A percentile compares a stretch with the other conserved stretches of the same genome.
phyloP scores from a whole-genome alignment of 2,113 vertebrate species.

The Myocastor coypus region DNA sequence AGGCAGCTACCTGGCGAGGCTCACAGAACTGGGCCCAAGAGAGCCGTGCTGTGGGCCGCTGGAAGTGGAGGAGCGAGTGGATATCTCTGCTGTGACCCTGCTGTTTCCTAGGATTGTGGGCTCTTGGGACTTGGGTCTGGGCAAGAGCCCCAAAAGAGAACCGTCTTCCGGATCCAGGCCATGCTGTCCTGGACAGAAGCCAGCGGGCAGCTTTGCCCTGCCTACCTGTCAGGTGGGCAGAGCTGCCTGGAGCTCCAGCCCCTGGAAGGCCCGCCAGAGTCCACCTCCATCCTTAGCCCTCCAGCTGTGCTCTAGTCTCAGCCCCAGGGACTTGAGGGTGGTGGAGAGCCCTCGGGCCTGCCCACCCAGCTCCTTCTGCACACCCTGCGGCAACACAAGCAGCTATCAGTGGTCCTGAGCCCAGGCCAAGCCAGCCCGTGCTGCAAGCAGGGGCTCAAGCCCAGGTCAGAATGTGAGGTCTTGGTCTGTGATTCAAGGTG shows the following conservation, averaged over 20 bases:
- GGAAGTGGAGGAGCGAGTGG: constrained; percentile 48
- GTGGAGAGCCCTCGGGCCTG: constrained; percentile 63
- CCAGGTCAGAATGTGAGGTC: constrained; percentile 87
- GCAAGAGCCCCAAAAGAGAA: constrained; percentile 23
- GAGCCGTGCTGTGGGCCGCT: constrained; percentile 6
- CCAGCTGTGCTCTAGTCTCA: background rate
- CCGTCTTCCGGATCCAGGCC: constrained; percentile 70
- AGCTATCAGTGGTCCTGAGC: constrained; percentile 83
- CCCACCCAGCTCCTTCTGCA: background rate
- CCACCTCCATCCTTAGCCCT: background rate
- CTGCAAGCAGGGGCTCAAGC: constrained; percentile 79
- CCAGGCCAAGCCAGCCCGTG: constrained; percentile 79
- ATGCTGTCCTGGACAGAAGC: background rate
- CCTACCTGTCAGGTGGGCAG: background rate
- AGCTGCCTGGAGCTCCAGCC: constrained; percentile 16
- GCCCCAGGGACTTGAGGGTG: background rate
- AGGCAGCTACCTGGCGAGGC: constrained; percentile 25
- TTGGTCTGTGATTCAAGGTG: constrained; percentile 89
- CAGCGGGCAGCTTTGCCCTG: background rate
- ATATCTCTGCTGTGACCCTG: background rate
- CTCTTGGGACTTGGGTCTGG: background rate
- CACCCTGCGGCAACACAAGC: constrained; percentile 63
- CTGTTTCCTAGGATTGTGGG: constrained; percentile 17
- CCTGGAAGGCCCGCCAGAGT: background rate
- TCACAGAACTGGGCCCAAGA: constrained; percentile 34